Evolutionary conservation across 2,113 vertebrate species (phyloP), one percentile per base, ranked within the genome.

Genomic region (Neoarius graeffei): DNA sequence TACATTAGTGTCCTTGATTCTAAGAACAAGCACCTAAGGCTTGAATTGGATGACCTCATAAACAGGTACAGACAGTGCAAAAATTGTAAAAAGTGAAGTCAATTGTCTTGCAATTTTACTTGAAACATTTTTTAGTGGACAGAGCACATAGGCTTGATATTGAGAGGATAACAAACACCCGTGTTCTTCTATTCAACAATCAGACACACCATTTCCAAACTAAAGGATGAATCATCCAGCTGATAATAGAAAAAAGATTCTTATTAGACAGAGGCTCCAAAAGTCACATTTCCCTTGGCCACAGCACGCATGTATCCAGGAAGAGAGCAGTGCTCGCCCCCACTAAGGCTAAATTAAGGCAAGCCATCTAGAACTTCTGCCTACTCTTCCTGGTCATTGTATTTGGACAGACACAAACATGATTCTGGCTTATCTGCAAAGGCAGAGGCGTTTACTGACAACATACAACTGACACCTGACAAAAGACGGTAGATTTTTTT

Each of bases 271-370:
- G 35, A 48, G 6, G 15, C 62, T 60, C 19, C 42, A 62, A 62
- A 83, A 83, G 35, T 79, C 35, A 64, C 57, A 48, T 48, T 42
- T 83, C 30, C 35, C 60, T 15, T 50, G 57, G 59, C 59, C 81
- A 83, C 35, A 64, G 42, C 35, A 83, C 50, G 60, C 11, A n/a
- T 64, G 35, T 56, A 56, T 80, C 52, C 52, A 56, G 76, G 52
- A 57, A 57, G 25, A 56, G n/a, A 80, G n/a, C 52, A 80, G 25
- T 80, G 76, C 52, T 56, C 76, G 25, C 76, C 76, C 52, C 76
- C 76, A 56, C 76, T 57, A 17, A 19, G 17, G 76, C 76, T 80
- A 80, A 56, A 56, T 56, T 80, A 80, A 56, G 76, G 74, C 48
- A 50, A n/a, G 48, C 11, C 48, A 54, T n/a, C 76, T 80, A 27